phyloP scores from a whole-genome alignment of 1,140 invertebrate genomes.

The Eciton burchellii region DNA sequence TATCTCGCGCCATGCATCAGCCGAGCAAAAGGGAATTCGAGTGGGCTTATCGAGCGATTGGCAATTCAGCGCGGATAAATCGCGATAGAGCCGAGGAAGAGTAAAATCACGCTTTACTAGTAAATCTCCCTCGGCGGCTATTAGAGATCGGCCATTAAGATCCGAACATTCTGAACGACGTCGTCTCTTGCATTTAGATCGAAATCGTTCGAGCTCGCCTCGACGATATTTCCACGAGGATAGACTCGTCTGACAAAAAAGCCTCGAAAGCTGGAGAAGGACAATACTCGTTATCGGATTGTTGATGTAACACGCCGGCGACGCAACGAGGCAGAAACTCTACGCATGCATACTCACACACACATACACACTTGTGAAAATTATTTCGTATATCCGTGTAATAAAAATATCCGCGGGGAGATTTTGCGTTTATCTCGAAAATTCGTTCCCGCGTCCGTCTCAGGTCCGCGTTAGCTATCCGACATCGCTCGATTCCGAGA shows the following conservation, averaged over 20 bases:
- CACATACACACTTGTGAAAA: background rate
- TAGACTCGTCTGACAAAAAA: conserved; percentile 24
- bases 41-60: conserved; percentile 19
- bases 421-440: no score
- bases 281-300: conserved; percentile 8
- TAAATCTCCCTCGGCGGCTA: conserved; percentile 45
- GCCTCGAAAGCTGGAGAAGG: background rate
- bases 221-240: conserved; percentile 47
- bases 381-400: background rate
- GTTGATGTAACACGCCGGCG: background rate
- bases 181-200: conserved; percentile 57
- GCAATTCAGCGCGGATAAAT: conserved; percentile 34
- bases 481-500: background rate
- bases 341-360: background rate
- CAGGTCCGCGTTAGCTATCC: background rate
- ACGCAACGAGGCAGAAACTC: background rate
- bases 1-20: background rate
- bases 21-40: conserved; percentile 10
- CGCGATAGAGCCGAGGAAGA: conserved; percentile 36
- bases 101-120: conserved; percentile 50
- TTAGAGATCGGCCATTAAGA: conserved; percentile 56
- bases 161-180: conserved; percentile 46
- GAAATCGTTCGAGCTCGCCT: conserved; percentile 50
- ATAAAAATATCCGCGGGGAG: no score
- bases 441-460: background rate